Percentiles rank a stretch among this genome's conserved stretches.
phyloP scores from a whole-genome alignment of 2,113 vertebrate species.

The Zosterops japonicus region DNA sequence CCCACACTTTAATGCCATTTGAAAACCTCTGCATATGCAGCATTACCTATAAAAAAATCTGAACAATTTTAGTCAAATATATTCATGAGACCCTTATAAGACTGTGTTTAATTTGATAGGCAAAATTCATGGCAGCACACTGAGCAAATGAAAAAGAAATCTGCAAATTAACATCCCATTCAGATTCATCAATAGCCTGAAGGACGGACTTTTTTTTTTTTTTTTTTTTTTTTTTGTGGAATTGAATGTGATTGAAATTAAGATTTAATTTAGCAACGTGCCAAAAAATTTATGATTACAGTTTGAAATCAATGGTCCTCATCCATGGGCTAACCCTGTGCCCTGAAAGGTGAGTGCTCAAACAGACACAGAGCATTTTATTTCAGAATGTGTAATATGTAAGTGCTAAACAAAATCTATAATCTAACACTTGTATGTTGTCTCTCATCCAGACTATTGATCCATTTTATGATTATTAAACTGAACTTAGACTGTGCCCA shows the following conservation, averaged over 20 bases:
- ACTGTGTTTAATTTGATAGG: neutral
- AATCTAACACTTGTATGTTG: neutral
- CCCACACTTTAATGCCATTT: neutral
- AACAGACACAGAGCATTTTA: neutral
- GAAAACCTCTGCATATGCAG: neutral
- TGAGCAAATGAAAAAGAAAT: neutral
- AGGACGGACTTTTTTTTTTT: neutral
- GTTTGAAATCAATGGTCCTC: neutral
- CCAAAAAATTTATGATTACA: neutral
- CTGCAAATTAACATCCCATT: neutral
- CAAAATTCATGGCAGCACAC: neutral
- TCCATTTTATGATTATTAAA: conserved; percentile 3
- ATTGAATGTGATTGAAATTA: neutral
- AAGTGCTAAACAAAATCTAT: neutral
- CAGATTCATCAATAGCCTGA: neutral
- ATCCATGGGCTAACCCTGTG: fast-evolving
- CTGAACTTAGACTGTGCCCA: neutral
- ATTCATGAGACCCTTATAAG: neutral
- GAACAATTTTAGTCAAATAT: neutral
- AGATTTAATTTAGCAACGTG: neutral
- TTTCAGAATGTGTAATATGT: neutral
- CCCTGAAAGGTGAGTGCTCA: neutral
- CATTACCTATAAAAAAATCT: neutral
- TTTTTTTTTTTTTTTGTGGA: neutral
- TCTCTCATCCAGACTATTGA: neutral